Evolutionary conservation across 2,113 vertebrate genomes (phyloP), one percentile per base, ranked within the genome.

Genomic region (Pachyramphus minor): DNA sequence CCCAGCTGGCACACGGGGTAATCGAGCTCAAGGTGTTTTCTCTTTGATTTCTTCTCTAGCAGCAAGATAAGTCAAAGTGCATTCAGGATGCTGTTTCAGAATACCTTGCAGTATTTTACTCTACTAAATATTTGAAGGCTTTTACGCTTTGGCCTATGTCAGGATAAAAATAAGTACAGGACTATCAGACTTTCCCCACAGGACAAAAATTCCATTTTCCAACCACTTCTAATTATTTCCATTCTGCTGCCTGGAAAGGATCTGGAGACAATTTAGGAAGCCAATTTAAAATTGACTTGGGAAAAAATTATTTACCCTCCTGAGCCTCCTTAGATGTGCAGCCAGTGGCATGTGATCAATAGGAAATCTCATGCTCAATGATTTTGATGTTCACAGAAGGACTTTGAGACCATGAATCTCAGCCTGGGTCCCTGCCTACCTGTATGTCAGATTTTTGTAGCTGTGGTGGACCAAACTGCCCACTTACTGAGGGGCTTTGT

Each of bases 211-310:
- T 97, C 95, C 45, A 12, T 94, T 95, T 97, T 96, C 96, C 89
- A 96, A 56, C 95, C 89, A 94, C 77, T 58, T 93, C 93, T 96
- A 95, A 96, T 94, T 95, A 96, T 96, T 97, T 97, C 96, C 91
- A 96, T 97, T 95, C 89, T 96, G 91, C 84, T 95, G 93, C 91
- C 95, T 96, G 96, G 91, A 96, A 96, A 69, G 74, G 93, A 85
- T 97, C 96, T 96, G 95, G 93, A 96, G 96, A 93, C 87, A 94
- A 94, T 96, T 96, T 97, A 84, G 87, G 87, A 84, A 95, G 84
- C 91, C 91, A 95, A 58, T 96, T 95, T 96, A 95, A 94, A 87
- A 76, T 11, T 94, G 87, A 96, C 96, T 96, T 94, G 95, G 89
- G 91, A 91, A 95, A 87, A 97, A 94, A 75, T 72, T 33, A 82